Evolutionary conservation across 2,797 vertebrate genomes (phyloP), one percentile per base, ranked within the genome.

Genomic region (Natrix natrix): DNA sequence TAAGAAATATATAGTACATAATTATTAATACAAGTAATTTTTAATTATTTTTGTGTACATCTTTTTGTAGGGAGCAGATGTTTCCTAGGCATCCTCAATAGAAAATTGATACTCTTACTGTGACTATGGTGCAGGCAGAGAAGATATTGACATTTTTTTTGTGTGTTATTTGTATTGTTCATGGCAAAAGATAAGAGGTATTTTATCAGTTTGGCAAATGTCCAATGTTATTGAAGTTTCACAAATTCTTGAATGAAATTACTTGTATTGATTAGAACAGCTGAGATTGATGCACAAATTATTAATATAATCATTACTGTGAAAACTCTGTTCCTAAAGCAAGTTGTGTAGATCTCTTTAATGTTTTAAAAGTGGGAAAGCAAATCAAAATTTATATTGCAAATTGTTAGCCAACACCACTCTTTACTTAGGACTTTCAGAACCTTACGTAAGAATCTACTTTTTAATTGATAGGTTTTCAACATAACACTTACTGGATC

Each of bases 371-470:
- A 86, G 20, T 63, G 37, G 24, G 14, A 88, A 7, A n/a, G n/a
- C 26, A n/a, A 63, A 8, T 83, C 52, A 56, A 57, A 88, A 56
- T 93, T 90, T 87, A 11, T 95, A 93, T 92, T 92, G 32, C 78
- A 95, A 95, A 93, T 43, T 1, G 8, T 94, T 61, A 91, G 10
- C 66, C 87, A 86, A 90, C 89, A 2, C 90, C 32, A 87, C 20
- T 94, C 93, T 94, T 94, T 95, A 92, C 91, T 88, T 92, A 95
- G 90, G 94, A 63, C 48, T 83, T 69, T 88, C 95, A 91, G n/a
- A 93, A 95, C 88, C 93, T 94, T 95, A 94, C 95, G 94, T 93
- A 56, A 90, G 12, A 69, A 92, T 96, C 90, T 74, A 74, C 7
- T 89, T 94, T 97, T 97, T 91, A 54, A 90, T 69, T 60, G 16